Percentiles rank a stretch among this genome's conserved stretches.
These are phyloP conservation scores for Corynorhinus townsendii DNA, from an alignment of 2,113 vertebrate genomes.

Conservation along the genomic window DNA sequence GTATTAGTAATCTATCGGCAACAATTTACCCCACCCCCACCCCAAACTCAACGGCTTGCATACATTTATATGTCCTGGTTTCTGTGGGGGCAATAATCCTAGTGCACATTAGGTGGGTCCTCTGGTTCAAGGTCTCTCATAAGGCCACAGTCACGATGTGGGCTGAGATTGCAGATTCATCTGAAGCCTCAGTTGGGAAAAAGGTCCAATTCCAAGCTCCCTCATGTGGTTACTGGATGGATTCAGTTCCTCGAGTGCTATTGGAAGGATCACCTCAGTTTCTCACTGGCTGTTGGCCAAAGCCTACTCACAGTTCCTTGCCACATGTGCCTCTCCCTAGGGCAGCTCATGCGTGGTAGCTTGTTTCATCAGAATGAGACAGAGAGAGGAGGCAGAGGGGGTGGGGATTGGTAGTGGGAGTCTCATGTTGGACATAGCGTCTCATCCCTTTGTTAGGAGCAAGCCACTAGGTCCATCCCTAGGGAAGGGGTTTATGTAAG, in stretches of 20 bases:
- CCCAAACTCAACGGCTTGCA: background rate
- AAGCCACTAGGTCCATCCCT: background rate
- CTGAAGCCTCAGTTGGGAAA: background rate
- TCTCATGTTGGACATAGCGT: background rate
- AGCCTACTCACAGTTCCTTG: background rate
- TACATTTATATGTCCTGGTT: background rate
- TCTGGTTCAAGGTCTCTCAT: background rate
- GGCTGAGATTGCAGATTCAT: background rate
- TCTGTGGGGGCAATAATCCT: background rate
- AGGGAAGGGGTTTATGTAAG: background rate
- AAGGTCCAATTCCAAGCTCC: background rate
- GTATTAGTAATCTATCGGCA: background rate
- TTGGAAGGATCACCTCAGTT: background rate
- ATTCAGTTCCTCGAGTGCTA: background rate
- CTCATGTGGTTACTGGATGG: background rate
- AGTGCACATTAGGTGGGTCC: background rate
- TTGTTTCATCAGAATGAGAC: background rate
- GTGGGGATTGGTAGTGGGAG: background rate
- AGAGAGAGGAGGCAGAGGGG: background rate
- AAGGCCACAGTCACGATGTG: background rate
- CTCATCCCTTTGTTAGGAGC: background rate
- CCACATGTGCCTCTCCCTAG: background rate
- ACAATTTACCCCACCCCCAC: background rate
- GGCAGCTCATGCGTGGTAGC: no score
- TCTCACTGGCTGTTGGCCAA: background rate